phyloP scores from a whole-genome alignment of 2,888 invertebrate species.

The Diadegma fenestrale region DNA sequence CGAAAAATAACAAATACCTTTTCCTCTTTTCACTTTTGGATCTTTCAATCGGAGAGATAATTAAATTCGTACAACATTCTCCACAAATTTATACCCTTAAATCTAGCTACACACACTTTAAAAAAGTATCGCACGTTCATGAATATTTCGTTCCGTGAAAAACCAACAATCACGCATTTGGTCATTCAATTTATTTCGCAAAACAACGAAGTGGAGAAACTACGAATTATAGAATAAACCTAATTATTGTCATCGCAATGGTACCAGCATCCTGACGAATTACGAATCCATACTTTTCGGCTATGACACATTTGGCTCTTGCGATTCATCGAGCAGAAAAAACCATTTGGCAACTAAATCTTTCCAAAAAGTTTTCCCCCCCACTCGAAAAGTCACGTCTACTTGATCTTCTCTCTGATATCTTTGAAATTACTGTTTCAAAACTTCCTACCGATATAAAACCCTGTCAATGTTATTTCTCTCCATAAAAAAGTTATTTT shows the following conservation, averaged over 20 bases:
- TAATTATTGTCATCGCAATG: constrained; percentile 84
- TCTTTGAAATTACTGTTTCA: background rate
- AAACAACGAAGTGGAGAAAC: constrained; percentile 40
- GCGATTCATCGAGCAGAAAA: constrained; percentile 38
- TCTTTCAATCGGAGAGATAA: constrained; percentile 12
- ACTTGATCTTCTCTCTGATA: background rate
- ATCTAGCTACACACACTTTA: constrained; percentile 38
- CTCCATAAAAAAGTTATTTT: constrained; percentile 17
- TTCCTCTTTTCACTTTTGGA: constrained; percentile 36
- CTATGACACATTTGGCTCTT: constrained; percentile 71
- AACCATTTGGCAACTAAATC: constrained; percentile 2
- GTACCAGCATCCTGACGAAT: constrained; percentile 76
- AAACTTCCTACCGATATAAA: background rate
- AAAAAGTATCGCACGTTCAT: constrained; percentile 14
- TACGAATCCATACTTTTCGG: constrained; percentile 75
- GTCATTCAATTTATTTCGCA: constrained; percentile 82
- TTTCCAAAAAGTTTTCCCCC: background rate
- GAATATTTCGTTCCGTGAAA: constrained; percentile 41
- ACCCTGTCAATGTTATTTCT: background rate
- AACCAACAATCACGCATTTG: constrained; percentile 43
- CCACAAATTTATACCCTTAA: constrained; percentile 43
- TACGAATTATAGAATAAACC: constrained; percentile 75
- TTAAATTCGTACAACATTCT: constrained; percentile 31
- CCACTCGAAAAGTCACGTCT: background rate
- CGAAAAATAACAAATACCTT: background rate